These are phyloP conservation scores for Neoitamus cyanurus DNA, from an alignment of 2,888 invertebrate genomes.

Conservation along the genomic window DNA sequence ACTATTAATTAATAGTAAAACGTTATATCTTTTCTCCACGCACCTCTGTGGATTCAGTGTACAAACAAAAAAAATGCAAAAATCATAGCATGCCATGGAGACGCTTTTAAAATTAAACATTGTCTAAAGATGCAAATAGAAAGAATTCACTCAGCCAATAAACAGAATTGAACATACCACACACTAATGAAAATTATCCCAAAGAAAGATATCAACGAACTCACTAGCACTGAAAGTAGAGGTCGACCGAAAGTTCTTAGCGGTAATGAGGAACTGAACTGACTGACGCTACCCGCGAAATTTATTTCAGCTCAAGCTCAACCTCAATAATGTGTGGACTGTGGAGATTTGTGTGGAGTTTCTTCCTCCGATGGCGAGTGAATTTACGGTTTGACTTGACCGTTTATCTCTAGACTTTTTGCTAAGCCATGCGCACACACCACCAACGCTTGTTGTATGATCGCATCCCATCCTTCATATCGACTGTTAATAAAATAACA, in stretches of 20 bases:
- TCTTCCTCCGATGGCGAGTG: background rate
- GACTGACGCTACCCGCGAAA: background rate
- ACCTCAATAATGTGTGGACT: too few relatives aligned
- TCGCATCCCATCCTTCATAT: background rate
- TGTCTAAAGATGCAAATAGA: background rate
- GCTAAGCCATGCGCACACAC: background rate
- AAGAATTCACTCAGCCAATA: background rate
- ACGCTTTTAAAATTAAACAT: background rate
- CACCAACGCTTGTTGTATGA: background rate
- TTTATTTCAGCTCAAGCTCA: background rate
- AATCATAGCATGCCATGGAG: background rate
- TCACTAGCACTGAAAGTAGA: background rate
- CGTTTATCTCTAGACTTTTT: background rate
- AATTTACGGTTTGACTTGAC: background rate
- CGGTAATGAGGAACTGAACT: background rate
- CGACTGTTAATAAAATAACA: too few relatives aligned
- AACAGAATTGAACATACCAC: background rate
- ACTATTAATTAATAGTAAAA: too few relatives aligned
- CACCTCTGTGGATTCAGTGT: background rate
- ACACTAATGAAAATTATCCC: background rate
- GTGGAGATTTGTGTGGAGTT: too few relatives aligned
- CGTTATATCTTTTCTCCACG: too few relatives aligned
- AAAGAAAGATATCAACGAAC: background rate
- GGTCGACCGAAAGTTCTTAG: background rate
- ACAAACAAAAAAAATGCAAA: background rate